Evolutionary conservation across 2,113 vertebrate genomes (phyloP), one percentile per base, ranked within the genome.

Genomic region (Amia ocellicauda): DNA sequence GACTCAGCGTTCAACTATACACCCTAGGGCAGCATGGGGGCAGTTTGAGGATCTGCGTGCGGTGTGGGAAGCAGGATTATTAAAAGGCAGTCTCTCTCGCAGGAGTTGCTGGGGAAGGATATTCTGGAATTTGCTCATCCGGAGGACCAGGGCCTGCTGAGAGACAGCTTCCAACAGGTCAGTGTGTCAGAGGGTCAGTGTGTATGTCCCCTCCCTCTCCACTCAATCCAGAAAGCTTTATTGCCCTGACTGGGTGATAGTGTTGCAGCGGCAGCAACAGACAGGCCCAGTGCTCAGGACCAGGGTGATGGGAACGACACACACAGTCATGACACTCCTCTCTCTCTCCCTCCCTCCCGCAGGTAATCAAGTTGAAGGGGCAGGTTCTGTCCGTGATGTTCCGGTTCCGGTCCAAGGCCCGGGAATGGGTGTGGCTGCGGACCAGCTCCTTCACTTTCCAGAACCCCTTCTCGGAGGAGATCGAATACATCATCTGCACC

Each of bases 401-500:
- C 81, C 92, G 96, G 3, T 99, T 99, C 79, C 93, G 91, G 49
- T 85, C 93, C 73, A 98, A 98, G 73, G 91, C 71, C 19, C 83
- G 89, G 53, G 96, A 99, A 45, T 99, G 94, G 94, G 90, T 98
- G 65, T 93, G 91, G 92, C 96, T 98, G 89, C 88, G 97, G 76
- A 98, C 94, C 42, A 99, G 95, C 86, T 97, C 93, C 29, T 99
- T 99, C 79, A 96, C 96, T 75, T 99, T 99, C 90, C 97, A 98
- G 85, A 99, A 99, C 78, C 97, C 97, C 1, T 99, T 94, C 82
- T 99, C 97, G 0, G 96, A 99, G 68, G 96, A 98, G 77, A 97
- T 99, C 0, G 97, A 99, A 78, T 99, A 99, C 75, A 95, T 99
- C 85, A 98, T 99, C 87, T 98, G 95, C 68, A 99, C 97, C 85